Percentiles rank a stretch among this genome's conserved stretches.
Conservation (phyloP, 2,113 vertebrate genomes). For the Nanorana parkeri region DNA sequence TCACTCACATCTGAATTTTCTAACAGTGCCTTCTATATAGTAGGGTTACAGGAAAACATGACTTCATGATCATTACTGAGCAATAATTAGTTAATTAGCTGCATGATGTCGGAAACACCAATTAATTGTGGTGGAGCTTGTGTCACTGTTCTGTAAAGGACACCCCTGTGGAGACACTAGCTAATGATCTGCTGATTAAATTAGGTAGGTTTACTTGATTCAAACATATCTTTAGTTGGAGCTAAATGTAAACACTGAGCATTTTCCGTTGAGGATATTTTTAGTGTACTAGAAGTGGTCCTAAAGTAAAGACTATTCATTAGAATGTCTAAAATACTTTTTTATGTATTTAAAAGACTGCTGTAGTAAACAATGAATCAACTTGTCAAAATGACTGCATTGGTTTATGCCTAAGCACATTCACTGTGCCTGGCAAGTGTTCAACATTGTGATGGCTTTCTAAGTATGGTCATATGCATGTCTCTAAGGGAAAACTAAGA, state of each 20-base stretch:
- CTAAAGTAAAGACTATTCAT: neutral
- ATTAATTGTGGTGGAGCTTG: constrained; percentile 34
- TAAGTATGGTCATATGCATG: constrained; percentile 12
- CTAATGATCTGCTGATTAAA: constrained; percentile 35
- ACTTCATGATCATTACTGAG: constrained; percentile 12
- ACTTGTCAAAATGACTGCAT: neutral
- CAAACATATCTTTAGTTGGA: constrained; percentile 11
- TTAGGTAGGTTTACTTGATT: constrained; percentile 18
- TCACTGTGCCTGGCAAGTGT: neutral
- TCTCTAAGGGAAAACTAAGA: constrained; percentile 31
- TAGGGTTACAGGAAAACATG: constrained; percentile 10
- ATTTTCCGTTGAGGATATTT: neutral
- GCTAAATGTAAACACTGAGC: neutral
- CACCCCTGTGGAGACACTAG: constrained; percentile 8
- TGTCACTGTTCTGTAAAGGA: constrained; percentile 5
- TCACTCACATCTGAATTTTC: neutral
- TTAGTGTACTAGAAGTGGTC: neutral
- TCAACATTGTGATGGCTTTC: constrained; percentile 19
- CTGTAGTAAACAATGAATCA: constrained; percentile 5
- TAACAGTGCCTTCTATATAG: neutral
- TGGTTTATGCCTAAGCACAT: neutral
- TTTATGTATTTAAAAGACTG: neutral
- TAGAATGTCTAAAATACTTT: neutral
- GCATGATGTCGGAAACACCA: constrained; percentile 25
- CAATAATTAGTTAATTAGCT: constrained; percentile 39